A percentile compares a stretch with the other conserved stretches of the same genome.
These are phyloP conservation scores for Apodemia mormo DNA, from an alignment of 2,888 invertebrate species.

Conservation along the genomic window DNA sequence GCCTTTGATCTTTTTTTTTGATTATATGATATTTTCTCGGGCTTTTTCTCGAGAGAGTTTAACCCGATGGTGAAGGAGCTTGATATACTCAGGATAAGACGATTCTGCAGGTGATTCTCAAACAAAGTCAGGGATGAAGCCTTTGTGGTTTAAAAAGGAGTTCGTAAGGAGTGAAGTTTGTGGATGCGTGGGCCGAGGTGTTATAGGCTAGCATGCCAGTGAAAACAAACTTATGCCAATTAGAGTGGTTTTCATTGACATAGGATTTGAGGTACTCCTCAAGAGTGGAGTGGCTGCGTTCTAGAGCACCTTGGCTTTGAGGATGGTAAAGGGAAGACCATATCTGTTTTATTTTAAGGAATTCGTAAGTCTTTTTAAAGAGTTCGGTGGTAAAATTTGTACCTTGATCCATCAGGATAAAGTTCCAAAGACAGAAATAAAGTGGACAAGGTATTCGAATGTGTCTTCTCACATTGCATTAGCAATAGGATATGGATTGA, in stretches of 20 bases:
- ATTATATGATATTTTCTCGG: background rate
- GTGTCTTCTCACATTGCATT: slow-evolving; percentile 17
- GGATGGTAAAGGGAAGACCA: background rate
- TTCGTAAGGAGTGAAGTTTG: slow-evolving; percentile 18
- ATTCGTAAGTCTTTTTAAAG: background rate
- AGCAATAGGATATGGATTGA: slow-evolving; percentile 14
- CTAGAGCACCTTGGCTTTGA: background rate
- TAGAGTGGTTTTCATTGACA: slow-evolving; percentile 36
- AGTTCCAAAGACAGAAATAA: slow-evolving; percentile 35
- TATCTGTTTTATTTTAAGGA: slow-evolving; percentile 18
- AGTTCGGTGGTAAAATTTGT: background rate
- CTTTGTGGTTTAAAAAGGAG: slow-evolving; percentile 14
- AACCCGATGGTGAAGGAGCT: background rate
- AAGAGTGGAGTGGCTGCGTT: background rate
- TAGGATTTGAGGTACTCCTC: slow-evolving; percentile 27
- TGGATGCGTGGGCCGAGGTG: slow-evolving; percentile 11
- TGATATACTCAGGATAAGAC: background rate
- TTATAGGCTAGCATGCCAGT: slow-evolving; percentile 22
- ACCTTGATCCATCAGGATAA: slow-evolving; percentile 36
- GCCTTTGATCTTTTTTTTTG: background rate
- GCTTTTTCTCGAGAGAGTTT: background rate
- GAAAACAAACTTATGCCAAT: slow-evolving; percentile 24
- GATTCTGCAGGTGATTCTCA: background rate
- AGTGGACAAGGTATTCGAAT: slow-evolving; percentile 32
- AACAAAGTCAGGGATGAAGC: slow-evolving; percentile 4